phyloP scores from a whole-genome alignment of 2,888 invertebrate species.

The Enchytraeus crypticus region DNA sequence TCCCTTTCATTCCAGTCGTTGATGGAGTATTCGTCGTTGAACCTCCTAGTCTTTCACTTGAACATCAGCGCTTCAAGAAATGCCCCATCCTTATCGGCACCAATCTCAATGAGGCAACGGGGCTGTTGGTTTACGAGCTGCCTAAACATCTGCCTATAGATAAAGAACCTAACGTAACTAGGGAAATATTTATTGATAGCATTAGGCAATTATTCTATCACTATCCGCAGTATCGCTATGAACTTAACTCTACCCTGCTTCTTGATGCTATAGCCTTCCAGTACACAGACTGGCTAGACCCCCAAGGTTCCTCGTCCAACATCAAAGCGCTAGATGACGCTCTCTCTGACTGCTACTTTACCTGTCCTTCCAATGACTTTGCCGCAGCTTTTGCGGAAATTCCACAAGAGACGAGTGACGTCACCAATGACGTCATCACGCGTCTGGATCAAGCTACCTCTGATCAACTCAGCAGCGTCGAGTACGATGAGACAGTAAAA shows the following conservation, averaged over 20 bases:
- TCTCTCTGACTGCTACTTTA: slow-evolving; percentile 88
- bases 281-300: slow-evolving; percentile 82
- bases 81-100: slow-evolving; percentile 83
- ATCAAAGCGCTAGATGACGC: slow-evolving; percentile 79
- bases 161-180: slow-evolving; percentile 59
- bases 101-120: slow-evolving; percentile 84
- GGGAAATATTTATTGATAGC: slow-evolving; percentile 68
- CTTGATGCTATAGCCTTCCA: slow-evolving; percentile 78
- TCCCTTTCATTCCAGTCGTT: slow-evolving; percentile 85
- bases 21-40: slow-evolving; percentile 87
- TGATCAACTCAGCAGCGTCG: too few relatives aligned
- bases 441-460: too few relatives aligned
- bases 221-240: slow-evolving; percentile 42
- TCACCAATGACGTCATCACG: too few relatives aligned
- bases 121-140: slow-evolving; percentile 83
- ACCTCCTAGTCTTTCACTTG: slow-evolving; percentile 58
- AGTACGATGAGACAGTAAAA: too few relatives aligned
- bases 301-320: slow-evolving; percentile 73
- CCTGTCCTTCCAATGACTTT: slow-evolving; percentile 88
- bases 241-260: slow-evolving; percentile 61
- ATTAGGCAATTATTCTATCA: slow-evolving; percentile 75
- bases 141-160: slow-evolving; percentile 24
- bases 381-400: slow-evolving; percentile 78
- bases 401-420: too few relatives aligned
- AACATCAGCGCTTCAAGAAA: slow-evolving; percentile 78